Evolutionary conservation across 37 sponge, comb jelly and placozoan species (phyloP), one percentile per base, ranked within the genome.

Genomic region (Agelas oroides): DNA sequence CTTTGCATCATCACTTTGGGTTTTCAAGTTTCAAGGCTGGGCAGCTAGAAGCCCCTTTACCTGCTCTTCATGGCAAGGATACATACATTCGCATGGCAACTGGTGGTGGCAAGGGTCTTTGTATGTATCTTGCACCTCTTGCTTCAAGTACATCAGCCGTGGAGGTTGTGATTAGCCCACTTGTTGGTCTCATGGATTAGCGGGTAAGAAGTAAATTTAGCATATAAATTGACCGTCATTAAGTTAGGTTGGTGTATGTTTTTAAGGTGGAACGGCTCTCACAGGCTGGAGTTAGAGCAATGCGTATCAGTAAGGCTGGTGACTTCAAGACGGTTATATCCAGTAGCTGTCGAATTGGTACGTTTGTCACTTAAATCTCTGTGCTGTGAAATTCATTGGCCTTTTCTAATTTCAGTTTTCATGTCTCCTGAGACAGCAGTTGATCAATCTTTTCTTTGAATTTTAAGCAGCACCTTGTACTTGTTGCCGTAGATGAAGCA

Each of bases 41-140:
- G 6, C 69, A 68, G 12, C 69, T 68, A 28, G 69, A 28, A 18
- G 32, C 69, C 6, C 32, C 12, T 19, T 3, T 33, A 68, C 35
- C 69, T 33, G 20, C 18, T 18, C 34, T 68, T 30, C 69, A 68
- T 68, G 69, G 69, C 31, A 38, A 54, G 40, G 73, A 73, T 73
- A 46, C 37, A 16, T 73, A 38, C 40, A 12, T 73, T 21, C 52
- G 55, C 16, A 73, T 73, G 53, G 73, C 73, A 5, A 73, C 73
- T 52, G 73, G 73, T 28, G 73, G 54, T 23, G 73, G 73, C 1
- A 73, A 73, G 37, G 12, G 46, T 38, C 20, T 73, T 1, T 73
- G 73, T 16, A 73, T 73, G 23, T 73, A 38, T 73, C 24, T 73
- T 15, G 31, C 53, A 46, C 54, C 55, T 46, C 53, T 73, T 2